phyloP scores from a whole-genome alignment of 2,888 invertebrate species.

The Trachelus troglodyta region DNA sequence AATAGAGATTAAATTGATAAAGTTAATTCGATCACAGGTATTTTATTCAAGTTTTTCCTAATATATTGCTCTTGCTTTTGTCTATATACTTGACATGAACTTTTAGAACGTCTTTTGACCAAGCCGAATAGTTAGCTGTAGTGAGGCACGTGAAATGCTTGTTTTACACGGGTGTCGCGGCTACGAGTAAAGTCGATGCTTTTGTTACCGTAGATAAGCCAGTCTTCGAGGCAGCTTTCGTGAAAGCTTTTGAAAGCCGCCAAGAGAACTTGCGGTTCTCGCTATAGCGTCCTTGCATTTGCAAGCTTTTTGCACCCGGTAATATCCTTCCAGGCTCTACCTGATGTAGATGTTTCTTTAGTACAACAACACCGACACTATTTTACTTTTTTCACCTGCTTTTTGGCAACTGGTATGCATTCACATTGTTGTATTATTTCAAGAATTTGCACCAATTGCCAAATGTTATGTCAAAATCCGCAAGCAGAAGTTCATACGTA shows the following conservation, averaged over 20 bases:
- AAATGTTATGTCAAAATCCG: background rate
- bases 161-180: background rate
- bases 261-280: background rate
- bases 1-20: background rate
- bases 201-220: conserved; percentile 5
- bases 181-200: background rate
- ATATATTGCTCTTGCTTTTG: no score
- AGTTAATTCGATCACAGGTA: background rate
- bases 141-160: background rate
- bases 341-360: background rate
- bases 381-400: background rate
- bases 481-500: no score
- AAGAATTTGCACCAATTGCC: conserved; percentile 30
- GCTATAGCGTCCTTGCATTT: background rate
- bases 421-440: background rate
- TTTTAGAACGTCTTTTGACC: background rate
- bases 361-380: background rate
- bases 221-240: background rate
- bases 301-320: conserved; percentile 1
- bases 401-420: background rate
- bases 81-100: background rate
- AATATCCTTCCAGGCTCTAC: background rate
- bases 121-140: background rate
- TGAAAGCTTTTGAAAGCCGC: background rate
- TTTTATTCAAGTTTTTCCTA: no score